phyloP scores from a whole-genome alignment of 2,113 vertebrate species.

The Oreocharis arfaki region DNA sequence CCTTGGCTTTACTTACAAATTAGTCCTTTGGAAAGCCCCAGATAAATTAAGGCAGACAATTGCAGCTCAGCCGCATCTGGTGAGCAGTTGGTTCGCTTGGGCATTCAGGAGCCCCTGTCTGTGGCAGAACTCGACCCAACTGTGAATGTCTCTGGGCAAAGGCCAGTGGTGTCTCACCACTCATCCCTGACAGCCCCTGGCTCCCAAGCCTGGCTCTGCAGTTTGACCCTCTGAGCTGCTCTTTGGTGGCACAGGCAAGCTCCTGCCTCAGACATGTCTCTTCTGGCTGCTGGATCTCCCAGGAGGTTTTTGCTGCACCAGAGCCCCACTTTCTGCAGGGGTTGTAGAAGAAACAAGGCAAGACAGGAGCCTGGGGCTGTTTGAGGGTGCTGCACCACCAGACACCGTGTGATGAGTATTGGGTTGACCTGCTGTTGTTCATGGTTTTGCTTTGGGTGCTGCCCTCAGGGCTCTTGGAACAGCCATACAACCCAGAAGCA shows the following conservation, averaged over 20 bases:
- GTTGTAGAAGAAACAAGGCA: background rate
- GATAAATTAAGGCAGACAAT: background rate
- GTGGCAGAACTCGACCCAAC: rapidly evolving
- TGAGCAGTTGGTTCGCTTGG: background rate
- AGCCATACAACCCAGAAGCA: background rate
- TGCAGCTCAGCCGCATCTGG: background rate
- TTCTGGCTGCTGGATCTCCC: background rate
- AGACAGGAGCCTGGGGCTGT: background rate
- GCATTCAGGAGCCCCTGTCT: background rate
- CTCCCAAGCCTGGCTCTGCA: background rate
- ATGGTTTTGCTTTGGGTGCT: background rate
- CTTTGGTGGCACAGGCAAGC: background rate
- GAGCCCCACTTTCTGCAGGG: background rate
- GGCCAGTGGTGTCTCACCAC: background rate
- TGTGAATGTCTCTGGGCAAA: background rate
- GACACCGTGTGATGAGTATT: rapidly evolving
- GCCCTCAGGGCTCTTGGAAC: background rate
- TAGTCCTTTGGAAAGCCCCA: background rate
- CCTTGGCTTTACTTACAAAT: background rate
- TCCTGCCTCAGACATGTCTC: background rate
- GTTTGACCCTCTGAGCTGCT: background rate
- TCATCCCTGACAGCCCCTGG: rapidly evolving
- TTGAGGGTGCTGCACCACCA: rapidly evolving
- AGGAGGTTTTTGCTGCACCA: background rate
- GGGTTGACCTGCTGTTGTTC: rapidly evolving